Percentiles rank a stretch among this genome's conserved stretches.
Evolutionary conservation across 2,888 invertebrate species (phyloP).

Genomic region (Lymantria dispar): DNA sequence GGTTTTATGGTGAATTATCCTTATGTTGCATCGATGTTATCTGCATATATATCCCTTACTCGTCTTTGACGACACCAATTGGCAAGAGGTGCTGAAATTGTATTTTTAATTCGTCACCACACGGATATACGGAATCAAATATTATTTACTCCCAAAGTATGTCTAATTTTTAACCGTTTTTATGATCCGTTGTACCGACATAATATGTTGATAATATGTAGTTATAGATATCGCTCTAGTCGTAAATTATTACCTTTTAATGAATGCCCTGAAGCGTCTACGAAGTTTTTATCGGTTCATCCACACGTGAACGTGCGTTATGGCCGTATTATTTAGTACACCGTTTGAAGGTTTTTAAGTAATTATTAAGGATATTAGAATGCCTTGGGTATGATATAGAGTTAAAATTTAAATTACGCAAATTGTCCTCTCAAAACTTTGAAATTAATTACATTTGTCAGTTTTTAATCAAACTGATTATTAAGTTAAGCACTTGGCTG

Average conservation of each 20-base stretch:
- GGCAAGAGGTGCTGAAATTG: too few relatives aligned
- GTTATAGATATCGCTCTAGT: constrained; percentile 38
- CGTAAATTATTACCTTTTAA: constrained; percentile 60
- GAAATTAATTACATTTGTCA: too few relatives aligned
- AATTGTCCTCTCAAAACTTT: too few relatives aligned
- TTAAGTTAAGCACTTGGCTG: too few relatives aligned
- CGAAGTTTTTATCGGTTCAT: constrained; percentile 68
- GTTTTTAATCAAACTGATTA: too few relatives aligned
- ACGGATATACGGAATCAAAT: constrained; percentile 9
- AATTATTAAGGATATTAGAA: constrained; percentile 34
- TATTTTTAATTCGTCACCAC: too few relatives aligned
- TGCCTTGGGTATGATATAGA: constrained; percentile 4
- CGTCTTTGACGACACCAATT: too few relatives aligned
- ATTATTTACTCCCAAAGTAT: constrained; percentile 3
- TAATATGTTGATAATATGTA: constrained; percentile 8
- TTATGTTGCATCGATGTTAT: too few relatives aligned
- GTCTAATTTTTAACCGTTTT: constrained; percentile 10
- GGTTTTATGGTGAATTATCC: too few relatives aligned
- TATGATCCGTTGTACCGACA: constrained; percentile 9
- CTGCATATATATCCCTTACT: too few relatives aligned
- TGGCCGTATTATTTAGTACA: constrained; percentile 38
- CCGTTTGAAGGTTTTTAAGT: constrained; percentile 13
- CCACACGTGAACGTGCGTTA: constrained; percentile 60
- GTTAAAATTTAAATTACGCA: too few relatives aligned
- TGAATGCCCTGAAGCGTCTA: constrained; percentile 56